Conservation (phyloP, 2,888 invertebrate species). For the Dorcus hopei region DNA sequence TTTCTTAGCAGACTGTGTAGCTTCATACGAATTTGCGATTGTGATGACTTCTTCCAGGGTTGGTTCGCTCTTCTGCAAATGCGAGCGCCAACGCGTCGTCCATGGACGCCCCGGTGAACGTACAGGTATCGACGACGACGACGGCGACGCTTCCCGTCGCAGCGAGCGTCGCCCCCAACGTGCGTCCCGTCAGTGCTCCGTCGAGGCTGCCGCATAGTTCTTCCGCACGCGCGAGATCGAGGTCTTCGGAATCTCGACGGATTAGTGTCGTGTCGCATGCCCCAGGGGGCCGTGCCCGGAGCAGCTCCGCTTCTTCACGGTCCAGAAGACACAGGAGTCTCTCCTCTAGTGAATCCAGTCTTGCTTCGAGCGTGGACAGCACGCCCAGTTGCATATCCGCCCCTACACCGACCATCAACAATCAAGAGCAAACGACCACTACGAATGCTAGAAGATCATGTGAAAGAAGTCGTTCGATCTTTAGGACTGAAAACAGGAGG, state of each 20-base stretch:
- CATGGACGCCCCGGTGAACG: neutral
- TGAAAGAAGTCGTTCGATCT: too few species aligned
- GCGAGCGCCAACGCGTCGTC: slow-evolving; percentile 2
- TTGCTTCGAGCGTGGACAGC: slow-evolving; percentile 45
- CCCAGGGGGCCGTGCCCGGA: slow-evolving; percentile 37
- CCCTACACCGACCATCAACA: slow-evolving; percentile 28
- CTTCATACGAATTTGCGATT: too few species aligned
- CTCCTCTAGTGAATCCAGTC: slow-evolving; percentile 46
- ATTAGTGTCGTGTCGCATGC: slow-evolving; percentile 33
- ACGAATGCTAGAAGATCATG: slow-evolving; percentile 14
- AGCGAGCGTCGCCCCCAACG: slow-evolving; percentile 7
- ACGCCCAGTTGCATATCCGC: slow-evolving; percentile 40
- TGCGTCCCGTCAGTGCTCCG: slow-evolving; percentile 45
- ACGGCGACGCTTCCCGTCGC: neutral
- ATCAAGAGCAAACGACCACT: slow-evolving; percentile 30
- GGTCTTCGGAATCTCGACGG: slow-evolving; percentile 30
- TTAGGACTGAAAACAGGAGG: too few species aligned
- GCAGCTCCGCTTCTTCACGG: slow-evolving; percentile 42
- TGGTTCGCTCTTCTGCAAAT: too few species aligned
- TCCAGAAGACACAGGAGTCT: slow-evolving; percentile 44
- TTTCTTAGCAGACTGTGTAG: too few species aligned
- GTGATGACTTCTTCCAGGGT: too few species aligned
- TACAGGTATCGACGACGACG: neutral
- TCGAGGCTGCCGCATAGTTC: slow-evolving; percentile 31
- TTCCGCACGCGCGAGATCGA: slow-evolving; percentile 29